Conservation (phyloP, 2,797 vertebrate genomes). For the Dendrocincla fuliginosa region DNA sequence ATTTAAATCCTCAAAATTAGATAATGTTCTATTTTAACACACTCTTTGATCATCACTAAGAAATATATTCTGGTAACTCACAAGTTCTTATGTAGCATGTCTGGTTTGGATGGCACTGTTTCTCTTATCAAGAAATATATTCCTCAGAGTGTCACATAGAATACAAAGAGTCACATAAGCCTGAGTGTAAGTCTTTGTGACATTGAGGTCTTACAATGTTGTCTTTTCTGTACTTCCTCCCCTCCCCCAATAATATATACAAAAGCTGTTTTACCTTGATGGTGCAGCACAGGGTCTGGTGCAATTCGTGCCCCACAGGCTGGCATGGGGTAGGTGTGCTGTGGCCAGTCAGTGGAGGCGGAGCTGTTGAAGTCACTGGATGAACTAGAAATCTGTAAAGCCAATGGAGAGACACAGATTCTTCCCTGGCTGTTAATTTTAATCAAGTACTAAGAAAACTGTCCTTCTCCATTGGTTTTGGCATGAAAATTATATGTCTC, state of each 20-base stretch:
- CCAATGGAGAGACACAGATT: neutral
- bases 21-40: neutral
- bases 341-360: neutral
- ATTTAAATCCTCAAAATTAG: neutral
- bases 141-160: neutral
- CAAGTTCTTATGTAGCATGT: neutral
- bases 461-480: neutral
- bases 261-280: neutral
- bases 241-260: neutral
- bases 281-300: neutral
- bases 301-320: neutral
- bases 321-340: neutral
- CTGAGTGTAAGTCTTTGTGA: neutral
- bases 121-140: neutral
- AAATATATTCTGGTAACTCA: neutral
- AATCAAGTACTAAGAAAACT: neutral
- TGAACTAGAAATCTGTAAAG: neutral
- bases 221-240: neutral
- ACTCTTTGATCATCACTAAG: neutral
- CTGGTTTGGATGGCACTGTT: neutral
- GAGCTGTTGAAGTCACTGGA: neutral
- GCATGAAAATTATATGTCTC: neutral
- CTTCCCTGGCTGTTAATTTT: neutral
- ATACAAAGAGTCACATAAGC: neutral
- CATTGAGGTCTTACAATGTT: neutral